Conservation (phyloP, 2,113 vertebrate species). For the Cebidichthys violaceus region DNA sequence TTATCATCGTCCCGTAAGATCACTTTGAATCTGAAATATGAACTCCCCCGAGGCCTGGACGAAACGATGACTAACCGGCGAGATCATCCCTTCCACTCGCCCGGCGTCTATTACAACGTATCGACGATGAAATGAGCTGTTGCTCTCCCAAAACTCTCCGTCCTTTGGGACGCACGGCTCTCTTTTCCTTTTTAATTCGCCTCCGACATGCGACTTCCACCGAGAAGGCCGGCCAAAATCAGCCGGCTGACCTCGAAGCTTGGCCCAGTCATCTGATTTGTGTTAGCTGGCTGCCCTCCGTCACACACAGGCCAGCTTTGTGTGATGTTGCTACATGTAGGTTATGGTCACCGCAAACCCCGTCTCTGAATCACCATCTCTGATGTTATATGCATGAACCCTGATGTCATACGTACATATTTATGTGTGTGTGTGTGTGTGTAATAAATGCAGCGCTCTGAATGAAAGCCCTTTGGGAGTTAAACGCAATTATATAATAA, state of each 20-base stretch:
- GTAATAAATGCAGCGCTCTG: slow-evolving; percentile 1
- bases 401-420: neutral
- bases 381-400: neutral
- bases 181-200: slow-evolving; percentile 26
- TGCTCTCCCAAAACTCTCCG: slow-evolving; percentile 30
- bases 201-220: slow-evolving; percentile 38
- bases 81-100: neutral
- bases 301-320: slow-evolving; percentile 68
- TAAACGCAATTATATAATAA: slow-evolving; percentile 55
- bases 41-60: neutral
- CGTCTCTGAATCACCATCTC: neutral
- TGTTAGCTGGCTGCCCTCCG: slow-evolving; percentile 72
- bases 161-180: slow-evolving; percentile 4
- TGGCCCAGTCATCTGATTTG: slow-evolving; percentile 75
- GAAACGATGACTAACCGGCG: neutral
- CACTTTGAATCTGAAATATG: neutral
- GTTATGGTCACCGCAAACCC: slow-evolving; percentile 3
- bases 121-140: slow-evolving; percentile 42
- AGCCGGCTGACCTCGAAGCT: slow-evolving; percentile 64
- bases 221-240: slow-evolving; percentile 42
- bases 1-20: neutral
- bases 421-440: neutral
- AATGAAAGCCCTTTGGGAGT: slow-evolving; percentile 44
- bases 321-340: slow-evolving; percentile 47
- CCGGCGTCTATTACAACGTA: neutral